A percentile compares a stretch with the other conserved stretches of the same genome.
Evolutionary conservation across 2,888 invertebrate genomes (phyloP).

Genomic region (Epirrhoe tristata): DNA sequence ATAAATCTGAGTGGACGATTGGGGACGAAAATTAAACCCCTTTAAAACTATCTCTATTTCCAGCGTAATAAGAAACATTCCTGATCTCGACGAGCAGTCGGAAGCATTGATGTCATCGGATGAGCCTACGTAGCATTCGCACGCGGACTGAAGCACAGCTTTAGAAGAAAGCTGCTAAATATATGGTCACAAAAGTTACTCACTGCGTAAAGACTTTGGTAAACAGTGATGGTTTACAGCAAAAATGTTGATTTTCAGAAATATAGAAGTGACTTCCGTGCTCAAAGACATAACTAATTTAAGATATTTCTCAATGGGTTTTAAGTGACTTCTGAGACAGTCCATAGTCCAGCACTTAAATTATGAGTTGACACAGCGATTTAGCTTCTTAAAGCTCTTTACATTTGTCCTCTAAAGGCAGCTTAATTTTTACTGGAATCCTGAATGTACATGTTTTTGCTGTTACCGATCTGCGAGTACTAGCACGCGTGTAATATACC

Average conservation of each 20-base stretch:
- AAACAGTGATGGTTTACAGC: background rate
- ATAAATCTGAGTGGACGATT: no score
- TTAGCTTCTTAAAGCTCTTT: no score
- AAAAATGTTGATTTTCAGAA: background rate
- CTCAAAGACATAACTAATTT: no score
- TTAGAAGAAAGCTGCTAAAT: background rate
- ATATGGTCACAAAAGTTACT: conserved; percentile 10
- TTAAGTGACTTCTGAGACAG: no score
- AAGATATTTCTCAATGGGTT: no score
- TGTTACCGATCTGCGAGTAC: conserved; percentile 2
- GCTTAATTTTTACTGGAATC: background rate
- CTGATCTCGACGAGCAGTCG: conserved; percentile 86
- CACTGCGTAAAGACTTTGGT: background rate
- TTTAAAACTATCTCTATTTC: conserved; percentile 19
- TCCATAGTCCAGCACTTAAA: no score
- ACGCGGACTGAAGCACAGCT: conserved; percentile 18
- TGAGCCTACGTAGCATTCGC: conserved; percentile 71
- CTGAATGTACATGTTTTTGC: conserved; percentile 1
- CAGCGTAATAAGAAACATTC: conserved; percentile 78
- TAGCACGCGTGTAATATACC: background rate
- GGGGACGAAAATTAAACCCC: background rate
- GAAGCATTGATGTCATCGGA: conserved; percentile 85
- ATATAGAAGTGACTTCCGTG: no score
- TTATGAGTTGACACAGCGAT: no score
- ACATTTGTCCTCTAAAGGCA: background rate